Conservation (phyloP, 2,888 invertebrate species). For the Cenopis cana region DNA sequence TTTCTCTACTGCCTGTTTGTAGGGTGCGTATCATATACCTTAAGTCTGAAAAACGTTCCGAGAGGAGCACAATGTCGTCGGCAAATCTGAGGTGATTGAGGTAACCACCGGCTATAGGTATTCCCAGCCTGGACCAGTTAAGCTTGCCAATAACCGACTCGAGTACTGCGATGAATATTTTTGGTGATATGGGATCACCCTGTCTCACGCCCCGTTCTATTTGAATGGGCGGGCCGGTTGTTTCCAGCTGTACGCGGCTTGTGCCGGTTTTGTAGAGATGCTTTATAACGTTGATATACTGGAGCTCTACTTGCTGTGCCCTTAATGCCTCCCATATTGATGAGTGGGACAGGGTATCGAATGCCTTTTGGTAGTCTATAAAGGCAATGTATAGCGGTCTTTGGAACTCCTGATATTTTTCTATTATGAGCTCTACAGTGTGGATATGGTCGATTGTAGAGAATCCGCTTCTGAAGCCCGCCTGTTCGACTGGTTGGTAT, state of each 20-base stretch:
- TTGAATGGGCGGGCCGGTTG: too few species aligned
- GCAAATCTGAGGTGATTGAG: background rate
- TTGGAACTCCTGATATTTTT: background rate
- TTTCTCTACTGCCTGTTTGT: background rate
- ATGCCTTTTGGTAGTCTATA: background rate
- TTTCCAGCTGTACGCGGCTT: too few species aligned
- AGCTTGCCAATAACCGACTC: background rate
- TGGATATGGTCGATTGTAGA: background rate
- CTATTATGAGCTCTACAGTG: background rate
- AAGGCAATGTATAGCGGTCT: background rate
- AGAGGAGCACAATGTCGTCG: slow-evolving; percentile 4
- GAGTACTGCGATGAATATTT: background rate
- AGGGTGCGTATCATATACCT: too few species aligned
- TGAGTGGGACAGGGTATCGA: background rate
- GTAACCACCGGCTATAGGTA: background rate
- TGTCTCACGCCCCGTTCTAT: background rate
- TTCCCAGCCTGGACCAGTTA: background rate
- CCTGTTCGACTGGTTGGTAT: too few species aligned
- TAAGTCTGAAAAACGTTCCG: background rate
- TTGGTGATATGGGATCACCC: slow-evolving; percentile 1
- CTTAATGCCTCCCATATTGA: background rate
- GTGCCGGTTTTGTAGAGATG: background rate
- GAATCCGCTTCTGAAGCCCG: background rate
- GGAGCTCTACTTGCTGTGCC: background rate
- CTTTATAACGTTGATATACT: background rate